phyloP scores from a whole-genome alignment of 2,888 invertebrate genomes.

The Ochropacha duplaris region DNA sequence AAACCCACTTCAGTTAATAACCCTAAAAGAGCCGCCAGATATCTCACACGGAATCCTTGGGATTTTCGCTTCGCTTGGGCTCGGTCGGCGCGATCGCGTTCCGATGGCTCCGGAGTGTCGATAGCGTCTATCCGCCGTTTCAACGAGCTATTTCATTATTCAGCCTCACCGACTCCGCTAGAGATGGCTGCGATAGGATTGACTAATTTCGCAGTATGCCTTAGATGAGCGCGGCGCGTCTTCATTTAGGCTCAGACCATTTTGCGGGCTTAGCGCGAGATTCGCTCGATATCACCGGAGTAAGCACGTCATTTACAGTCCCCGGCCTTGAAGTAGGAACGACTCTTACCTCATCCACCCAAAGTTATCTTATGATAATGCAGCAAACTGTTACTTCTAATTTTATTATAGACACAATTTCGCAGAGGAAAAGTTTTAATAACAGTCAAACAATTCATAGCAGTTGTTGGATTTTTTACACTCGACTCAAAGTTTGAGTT shows the following conservation, averaged over 20 bases:
- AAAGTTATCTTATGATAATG: slow-evolving; percentile 51
- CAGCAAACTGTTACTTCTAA: slow-evolving; percentile 53
- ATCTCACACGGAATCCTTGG: slow-evolving; percentile 75
- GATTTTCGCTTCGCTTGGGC: slow-evolving; percentile 71
- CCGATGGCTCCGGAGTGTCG: slow-evolving; percentile 54
- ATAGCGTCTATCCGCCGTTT: slow-evolving; percentile 62
- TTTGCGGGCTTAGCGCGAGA: slow-evolving; percentile 67
- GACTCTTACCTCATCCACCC: slow-evolving; percentile 48
- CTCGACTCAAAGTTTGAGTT: slow-evolving; percentile 40
- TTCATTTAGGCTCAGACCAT: slow-evolving; percentile 69
- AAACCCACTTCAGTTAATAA: slow-evolving; percentile 80
- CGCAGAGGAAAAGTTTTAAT: slow-evolving; percentile 57
- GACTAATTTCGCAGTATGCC: slow-evolving; percentile 76
- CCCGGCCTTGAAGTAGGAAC: slow-evolving; percentile 44
- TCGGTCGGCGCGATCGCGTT: slow-evolving; percentile 54
- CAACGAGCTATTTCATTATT: slow-evolving; percentile 80
- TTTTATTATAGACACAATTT: slow-evolving; percentile 48
- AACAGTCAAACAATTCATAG: slow-evolving; percentile 58
- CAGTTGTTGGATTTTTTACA: slow-evolving; percentile 48
- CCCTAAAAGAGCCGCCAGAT: slow-evolving; percentile 73
- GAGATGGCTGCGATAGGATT: slow-evolving; percentile 73
- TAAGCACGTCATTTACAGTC: slow-evolving; percentile 73
- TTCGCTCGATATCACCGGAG: slow-evolving; percentile 60
- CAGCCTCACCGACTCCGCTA: slow-evolving; percentile 61
- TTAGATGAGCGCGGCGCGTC: slow-evolving; percentile 57